These are phyloP conservation scores for Drosophila buzzatii DNA, from an alignment of 2,888 invertebrate genomes.

Conservation along the genomic window DNA sequence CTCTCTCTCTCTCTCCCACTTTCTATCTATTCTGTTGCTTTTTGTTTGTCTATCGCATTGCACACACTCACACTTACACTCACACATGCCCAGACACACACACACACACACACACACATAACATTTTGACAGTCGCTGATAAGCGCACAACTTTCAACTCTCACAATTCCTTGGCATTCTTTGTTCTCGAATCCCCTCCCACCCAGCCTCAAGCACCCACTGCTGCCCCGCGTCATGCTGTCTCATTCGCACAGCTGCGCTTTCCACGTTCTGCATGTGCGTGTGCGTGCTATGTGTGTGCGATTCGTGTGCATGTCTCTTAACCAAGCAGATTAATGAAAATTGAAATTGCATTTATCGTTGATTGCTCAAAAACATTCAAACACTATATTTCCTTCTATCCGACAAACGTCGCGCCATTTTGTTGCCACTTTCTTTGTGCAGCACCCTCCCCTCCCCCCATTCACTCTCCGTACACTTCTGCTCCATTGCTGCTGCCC, in stretches of 20 bases:
- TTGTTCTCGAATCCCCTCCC: constrained; percentile 21
- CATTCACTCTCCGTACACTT: too few species aligned
- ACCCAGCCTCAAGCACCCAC: neutral
- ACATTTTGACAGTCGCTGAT: constrained; percentile 47
- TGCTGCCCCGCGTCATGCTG: neutral
- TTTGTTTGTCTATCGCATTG: constrained; percentile 11
- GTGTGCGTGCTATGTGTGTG: constrained; percentile 2
- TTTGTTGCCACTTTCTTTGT: constrained; percentile 32
- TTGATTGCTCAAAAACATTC: constrained; percentile 32
- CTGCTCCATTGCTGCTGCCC: constrained; percentile 10
- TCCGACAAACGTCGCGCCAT: constrained; percentile 26
- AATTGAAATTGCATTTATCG: constrained; percentile 55
- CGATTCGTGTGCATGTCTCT: constrained; percentile 31
- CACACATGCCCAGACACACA: constrained; percentile 3
- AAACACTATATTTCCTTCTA: constrained; percentile 8
- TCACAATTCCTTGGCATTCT: constrained; percentile 37
- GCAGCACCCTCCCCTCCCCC: neutral
- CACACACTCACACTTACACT: constrained; percentile 11
- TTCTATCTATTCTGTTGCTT: neutral
- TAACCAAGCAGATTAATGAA: constrained; percentile 56
- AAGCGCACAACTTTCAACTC: constrained; percentile 46
- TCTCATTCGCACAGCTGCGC: constrained; percentile 10
- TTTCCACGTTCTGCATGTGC: neutral
- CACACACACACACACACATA: constrained; percentile 7
- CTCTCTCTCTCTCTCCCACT: too few species aligned